These are phyloP conservation scores for Polylopha cassiicola DNA, from an alignment of 2,888 invertebrate species.

Conservation along the genomic window DNA sequence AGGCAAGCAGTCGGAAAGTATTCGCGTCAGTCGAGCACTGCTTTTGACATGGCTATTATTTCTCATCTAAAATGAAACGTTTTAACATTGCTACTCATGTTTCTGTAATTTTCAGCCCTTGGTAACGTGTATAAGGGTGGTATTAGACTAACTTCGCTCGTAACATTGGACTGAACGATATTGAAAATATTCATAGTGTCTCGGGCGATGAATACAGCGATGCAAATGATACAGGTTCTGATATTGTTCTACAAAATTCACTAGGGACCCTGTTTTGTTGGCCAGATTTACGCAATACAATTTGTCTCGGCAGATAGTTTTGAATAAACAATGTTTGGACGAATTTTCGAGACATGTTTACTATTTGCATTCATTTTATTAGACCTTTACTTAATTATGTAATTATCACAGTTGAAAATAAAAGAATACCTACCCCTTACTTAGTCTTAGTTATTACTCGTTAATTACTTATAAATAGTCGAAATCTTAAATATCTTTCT, in stretches of 20 bases:
- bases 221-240: slow-evolving; percentile 50
- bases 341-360: too few species aligned
- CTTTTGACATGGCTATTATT: slow-evolving; percentile 71
- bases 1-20: slow-evolving; percentile 69
- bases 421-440: too few species aligned
- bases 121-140: slow-evolving; percentile 15
- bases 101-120: slow-evolving; percentile 29
- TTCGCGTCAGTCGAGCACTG: slow-evolving; percentile 61
- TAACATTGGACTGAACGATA: slow-evolving; percentile 28
- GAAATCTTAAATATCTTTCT: too few species aligned
- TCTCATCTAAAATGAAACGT: slow-evolving; percentile 33
- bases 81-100: slow-evolving; percentile 25
- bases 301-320: slow-evolving; percentile 6
- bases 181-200: slow-evolving; percentile 36
- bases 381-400: too few species aligned
- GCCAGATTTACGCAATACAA: too few species aligned
- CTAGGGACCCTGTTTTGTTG: slow-evolving; percentile 22
- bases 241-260: slow-evolving; percentile 41
- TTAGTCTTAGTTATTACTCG: too few species aligned
- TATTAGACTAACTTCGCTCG: slow-evolving; percentile 10
- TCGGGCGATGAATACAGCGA: slow-evolving; percentile 39
- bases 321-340: slow-evolving; percentile 7
- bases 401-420: too few species aligned
- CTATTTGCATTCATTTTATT: too few species aligned
- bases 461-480: too few species aligned